Evolutionary conservation across 2,797 vertebrate genomes (phyloP).

Genomic region (Epinephelus coioides): DNA sequence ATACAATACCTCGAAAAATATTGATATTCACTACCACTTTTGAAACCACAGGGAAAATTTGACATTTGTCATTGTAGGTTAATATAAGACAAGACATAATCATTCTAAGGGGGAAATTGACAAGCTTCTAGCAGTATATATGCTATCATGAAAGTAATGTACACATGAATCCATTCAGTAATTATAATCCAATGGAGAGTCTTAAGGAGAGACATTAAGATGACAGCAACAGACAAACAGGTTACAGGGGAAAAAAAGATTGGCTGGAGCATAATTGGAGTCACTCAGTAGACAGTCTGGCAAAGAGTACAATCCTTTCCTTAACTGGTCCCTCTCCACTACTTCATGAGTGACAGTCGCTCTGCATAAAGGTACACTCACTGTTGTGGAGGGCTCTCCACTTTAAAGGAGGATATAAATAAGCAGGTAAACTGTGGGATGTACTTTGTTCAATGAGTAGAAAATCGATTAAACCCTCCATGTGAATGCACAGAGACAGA

Average conservation of each 20-base stretch:
- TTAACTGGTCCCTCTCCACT: conserved; percentile 2
- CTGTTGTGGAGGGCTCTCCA: conserved; percentile 23
- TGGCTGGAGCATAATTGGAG: background rate
- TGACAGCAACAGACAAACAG: background rate
- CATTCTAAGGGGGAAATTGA: background rate
- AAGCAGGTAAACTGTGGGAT: conserved; percentile 29
- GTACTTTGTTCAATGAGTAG: background rate
- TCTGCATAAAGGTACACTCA: conserved; percentile 1
- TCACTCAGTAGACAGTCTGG: background rate
- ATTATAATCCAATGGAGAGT: background rate
- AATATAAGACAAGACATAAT: background rate
- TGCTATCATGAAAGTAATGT: background rate
- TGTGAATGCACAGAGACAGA: too few relatives aligned
- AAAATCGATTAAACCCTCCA: conserved; percentile 1
- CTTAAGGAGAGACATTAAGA: background rate
- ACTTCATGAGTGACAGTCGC: conserved; percentile 1
- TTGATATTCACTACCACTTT: too few relatives aligned
- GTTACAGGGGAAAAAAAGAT: background rate
- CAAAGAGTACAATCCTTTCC: background rate
- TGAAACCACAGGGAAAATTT: too few relatives aligned
- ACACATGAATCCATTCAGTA: background rate
- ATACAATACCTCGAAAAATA: too few relatives aligned
- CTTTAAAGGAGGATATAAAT: conserved; percentile 29
- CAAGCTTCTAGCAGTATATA: background rate
- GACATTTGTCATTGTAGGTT: background rate